Base-by-base conservation (phyloP, 2,113 vertebrate species). In the Bagarius yarrelli region DNA sequence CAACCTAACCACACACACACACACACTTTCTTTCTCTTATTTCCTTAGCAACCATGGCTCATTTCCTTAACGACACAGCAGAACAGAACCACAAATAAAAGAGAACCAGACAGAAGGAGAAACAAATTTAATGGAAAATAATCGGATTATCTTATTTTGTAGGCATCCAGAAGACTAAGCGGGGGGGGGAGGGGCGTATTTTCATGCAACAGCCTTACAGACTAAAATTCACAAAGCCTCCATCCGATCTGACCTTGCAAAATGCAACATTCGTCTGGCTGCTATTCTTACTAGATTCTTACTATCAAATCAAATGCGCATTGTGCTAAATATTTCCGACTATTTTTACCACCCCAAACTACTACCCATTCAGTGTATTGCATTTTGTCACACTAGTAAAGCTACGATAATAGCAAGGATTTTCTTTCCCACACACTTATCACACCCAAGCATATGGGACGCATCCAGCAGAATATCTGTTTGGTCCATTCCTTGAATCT, bases 21-120 rank as follows among this genome's bases (percentile, higher is more conserved):
- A 92, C 91, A 86, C 85, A 89, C 87, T 91, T 87, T 81, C 90
- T 92, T 87, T 79, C 86, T 86, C 85, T 88, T 87, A 93, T 91
- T 93, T 93, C 93, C 93, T 92, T 93, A 88, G 89, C 82, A 90
- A 93, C 91, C 4, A 36, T 90, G 90, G 91, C 85, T 92, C 87
- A 92, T 92, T 94, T 93, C 91, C 91, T 85, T 87, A 87, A 88
- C 90, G 88, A 91, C 88, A 34, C 64, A 81, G 86, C 85, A 66
- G 64, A 87, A 79, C 56, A 79, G 61, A 79, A 44, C 77, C 77
- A 87, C 61, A 81, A 69, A 82, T 83, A 77, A n/a, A 85, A 83
- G 73, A 76, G 85, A 88, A 87, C 84, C 60, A 67, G 76, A 55
- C 76, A 74, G 69, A 75, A 72, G 57, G 71, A 81, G 75, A 74